These are phyloP conservation scores for Synergus umbraculus DNA, from an alignment of 2,888 invertebrate genomes.

Conservation along the genomic window DNA sequence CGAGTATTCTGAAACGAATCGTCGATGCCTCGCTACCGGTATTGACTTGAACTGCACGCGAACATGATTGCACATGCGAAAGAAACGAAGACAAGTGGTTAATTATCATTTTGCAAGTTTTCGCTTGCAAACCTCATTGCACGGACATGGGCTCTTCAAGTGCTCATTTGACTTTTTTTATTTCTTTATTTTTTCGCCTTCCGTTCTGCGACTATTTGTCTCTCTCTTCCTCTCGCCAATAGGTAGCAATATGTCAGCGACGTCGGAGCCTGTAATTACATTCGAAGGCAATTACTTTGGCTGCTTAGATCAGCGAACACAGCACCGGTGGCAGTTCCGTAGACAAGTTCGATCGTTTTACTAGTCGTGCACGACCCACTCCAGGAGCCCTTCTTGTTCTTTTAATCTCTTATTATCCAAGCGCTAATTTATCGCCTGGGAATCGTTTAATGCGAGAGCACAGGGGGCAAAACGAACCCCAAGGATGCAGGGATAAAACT, in stretches of 20 bases:
- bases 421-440: constrained; percentile 28
- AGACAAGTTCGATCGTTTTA: not conserved
- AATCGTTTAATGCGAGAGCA: constrained; percentile 17
- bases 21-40: constrained; percentile 54
- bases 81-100: constrained; percentile 39
- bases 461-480: not conserved
- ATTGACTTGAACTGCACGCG: constrained; percentile 44
- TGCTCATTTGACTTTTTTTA: not conserved
- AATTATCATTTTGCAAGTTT: constrained; percentile 41
- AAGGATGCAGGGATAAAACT: not conserved
- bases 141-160: constrained; percentile 18
- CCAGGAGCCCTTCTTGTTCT: constrained; percentile 4
- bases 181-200: constrained; percentile 4
- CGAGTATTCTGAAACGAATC: constrained; percentile 48
- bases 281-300: constrained; percentile 41
- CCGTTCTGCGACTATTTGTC: constrained; percentile 4
- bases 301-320: constrained; percentile 22
- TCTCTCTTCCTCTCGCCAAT: constrained; percentile 17
- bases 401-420: constrained; percentile 27
- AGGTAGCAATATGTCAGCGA: constrained; percentile 37
- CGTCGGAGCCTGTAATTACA: constrained; percentile 36
- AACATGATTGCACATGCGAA: constrained; percentile 37
- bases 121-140: constrained; percentile 25
- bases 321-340: not conserved
- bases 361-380: not conserved